Evolutionary conservation across 2,888 invertebrate genomes (phyloP).

Genomic region (Mythimna impura): DNA sequence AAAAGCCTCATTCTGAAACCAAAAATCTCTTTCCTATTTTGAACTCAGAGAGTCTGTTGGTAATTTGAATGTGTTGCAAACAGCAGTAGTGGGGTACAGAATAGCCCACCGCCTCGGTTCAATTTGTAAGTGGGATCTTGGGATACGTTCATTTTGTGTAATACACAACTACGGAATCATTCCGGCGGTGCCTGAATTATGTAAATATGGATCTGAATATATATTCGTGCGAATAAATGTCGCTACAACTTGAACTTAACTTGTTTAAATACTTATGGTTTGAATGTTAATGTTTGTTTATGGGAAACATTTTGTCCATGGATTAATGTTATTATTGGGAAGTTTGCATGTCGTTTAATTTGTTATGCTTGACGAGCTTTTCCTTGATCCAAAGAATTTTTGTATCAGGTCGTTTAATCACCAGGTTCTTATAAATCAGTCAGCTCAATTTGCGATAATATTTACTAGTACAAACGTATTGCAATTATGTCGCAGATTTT

Average conservation of each 20-base stretch:
- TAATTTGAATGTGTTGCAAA: slow-evolving; percentile 32
- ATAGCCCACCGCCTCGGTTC: slow-evolving; percentile 81
- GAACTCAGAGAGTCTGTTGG: neutral
- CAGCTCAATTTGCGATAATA: neutral
- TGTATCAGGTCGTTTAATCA: neutral
- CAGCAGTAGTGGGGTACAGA: slow-evolving; percentile 67
- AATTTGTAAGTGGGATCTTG: slow-evolving; percentile 90
- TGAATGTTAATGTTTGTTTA: slow-evolving; percentile 44
- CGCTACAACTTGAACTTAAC: slow-evolving; percentile 50
- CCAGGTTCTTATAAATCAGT: neutral
- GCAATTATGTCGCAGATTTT: no score
- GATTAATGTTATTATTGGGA: neutral
- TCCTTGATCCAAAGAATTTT: neutral
- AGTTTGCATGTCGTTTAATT: neutral
- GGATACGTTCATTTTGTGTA: slow-evolving; percentile 90
- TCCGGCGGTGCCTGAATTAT: slow-evolving; percentile 84
- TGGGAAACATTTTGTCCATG: slow-evolving; percentile 20
- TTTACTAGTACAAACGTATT: neutral
- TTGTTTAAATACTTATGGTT: slow-evolving; percentile 51
- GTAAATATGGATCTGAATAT: slow-evolving; percentile 78
- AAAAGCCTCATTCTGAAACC: neutral
- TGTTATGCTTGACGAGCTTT: neutral
- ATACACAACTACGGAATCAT: slow-evolving; percentile 86
- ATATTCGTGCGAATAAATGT: slow-evolving; percentile 75
- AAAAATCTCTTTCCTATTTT: neutral